These are phyloP conservation scores for Siniperca obscura DNA, from an alignment of 2,797 vertebrate genomes.

Conservation along the genomic window DNA sequence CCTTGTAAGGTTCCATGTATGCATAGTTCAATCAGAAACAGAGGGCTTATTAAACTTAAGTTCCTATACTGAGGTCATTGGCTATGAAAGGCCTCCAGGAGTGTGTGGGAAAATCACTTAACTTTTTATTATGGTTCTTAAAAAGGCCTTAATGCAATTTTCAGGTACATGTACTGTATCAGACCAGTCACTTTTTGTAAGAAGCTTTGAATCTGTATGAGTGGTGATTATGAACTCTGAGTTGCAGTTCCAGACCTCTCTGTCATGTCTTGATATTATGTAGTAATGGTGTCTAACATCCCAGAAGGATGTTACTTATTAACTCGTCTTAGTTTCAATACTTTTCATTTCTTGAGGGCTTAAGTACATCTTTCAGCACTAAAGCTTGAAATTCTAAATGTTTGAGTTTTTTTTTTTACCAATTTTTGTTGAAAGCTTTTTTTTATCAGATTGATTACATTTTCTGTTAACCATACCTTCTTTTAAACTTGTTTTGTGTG, in stretches of 20 bases:
- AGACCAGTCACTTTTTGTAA: not conserved
- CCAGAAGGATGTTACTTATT: not conserved
- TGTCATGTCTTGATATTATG: slow-evolving; percentile 12
- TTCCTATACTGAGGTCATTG: not conserved
- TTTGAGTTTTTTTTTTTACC: not conserved
- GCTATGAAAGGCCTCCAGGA: not conserved
- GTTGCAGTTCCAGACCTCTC: slow-evolving; percentile 17
- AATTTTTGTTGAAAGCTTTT: not conserved
- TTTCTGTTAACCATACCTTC: not conserved
- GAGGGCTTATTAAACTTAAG: not conserved
- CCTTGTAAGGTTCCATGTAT: not conserved
- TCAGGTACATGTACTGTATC: not conserved
- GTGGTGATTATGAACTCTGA: not conserved
- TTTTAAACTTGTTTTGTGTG: not conserved
- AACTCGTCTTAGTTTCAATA: not conserved
- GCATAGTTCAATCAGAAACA: not conserved
- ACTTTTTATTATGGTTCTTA: not conserved
- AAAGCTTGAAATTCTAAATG: not conserved
- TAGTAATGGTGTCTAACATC: not conserved
- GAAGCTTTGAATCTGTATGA: not conserved
- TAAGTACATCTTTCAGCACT: not conserved
- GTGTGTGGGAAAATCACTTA: not conserved
- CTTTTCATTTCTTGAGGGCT: not conserved
- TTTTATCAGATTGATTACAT: too few relatives aligned
- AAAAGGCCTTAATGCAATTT: not conserved